These are phyloP conservation scores for Takifugu bimaculatus DNA, from an alignment of 2,113 vertebrate species.

Conservation along the genomic window DNA sequence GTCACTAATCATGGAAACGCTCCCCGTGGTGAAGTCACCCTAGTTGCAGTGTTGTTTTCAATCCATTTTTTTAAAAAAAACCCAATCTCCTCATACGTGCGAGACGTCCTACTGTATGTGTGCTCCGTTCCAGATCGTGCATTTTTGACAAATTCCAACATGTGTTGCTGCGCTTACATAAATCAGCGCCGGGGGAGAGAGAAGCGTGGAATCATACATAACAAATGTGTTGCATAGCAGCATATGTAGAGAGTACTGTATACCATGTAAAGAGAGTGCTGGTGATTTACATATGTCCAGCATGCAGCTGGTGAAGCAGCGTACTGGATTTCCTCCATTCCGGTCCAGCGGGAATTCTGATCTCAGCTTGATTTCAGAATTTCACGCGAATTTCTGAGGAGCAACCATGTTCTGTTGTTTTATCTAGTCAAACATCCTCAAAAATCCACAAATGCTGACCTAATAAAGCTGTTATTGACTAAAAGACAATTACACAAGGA, in stretches of 20 bases:
- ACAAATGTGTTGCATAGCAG: not conserved
- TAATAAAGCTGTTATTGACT: too few relatives aligned
- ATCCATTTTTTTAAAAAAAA: not conserved
- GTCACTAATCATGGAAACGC: constrained; percentile 13
- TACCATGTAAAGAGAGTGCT: constrained; percentile 12
- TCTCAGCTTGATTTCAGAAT: too few relatives aligned
- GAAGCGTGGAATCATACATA: too few relatives aligned
- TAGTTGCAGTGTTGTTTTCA: constrained; percentile 20
- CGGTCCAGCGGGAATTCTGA: not conserved
- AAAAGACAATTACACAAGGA: too few relatives aligned
- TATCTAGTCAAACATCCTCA: too few relatives aligned
- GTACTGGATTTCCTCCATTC: constrained; percentile 8
- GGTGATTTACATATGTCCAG: constrained; percentile 15
- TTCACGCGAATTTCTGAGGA: not conserved
- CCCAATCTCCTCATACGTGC: not conserved
- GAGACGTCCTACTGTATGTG: too few relatives aligned
- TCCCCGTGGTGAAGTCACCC: constrained; percentile 33
- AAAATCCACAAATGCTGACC: too few relatives aligned
- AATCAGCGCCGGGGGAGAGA: too few relatives aligned
- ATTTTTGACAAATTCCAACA: too few relatives aligned
- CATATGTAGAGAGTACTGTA: constrained; percentile 7
- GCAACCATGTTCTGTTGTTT: not conserved
- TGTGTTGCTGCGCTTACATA: too few relatives aligned
- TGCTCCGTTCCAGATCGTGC: too few relatives aligned
- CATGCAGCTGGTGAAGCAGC: constrained; percentile 33